Conservation (phyloP, 2,888 invertebrate species). For the Caenorhabditis drosophilae region DNA sequence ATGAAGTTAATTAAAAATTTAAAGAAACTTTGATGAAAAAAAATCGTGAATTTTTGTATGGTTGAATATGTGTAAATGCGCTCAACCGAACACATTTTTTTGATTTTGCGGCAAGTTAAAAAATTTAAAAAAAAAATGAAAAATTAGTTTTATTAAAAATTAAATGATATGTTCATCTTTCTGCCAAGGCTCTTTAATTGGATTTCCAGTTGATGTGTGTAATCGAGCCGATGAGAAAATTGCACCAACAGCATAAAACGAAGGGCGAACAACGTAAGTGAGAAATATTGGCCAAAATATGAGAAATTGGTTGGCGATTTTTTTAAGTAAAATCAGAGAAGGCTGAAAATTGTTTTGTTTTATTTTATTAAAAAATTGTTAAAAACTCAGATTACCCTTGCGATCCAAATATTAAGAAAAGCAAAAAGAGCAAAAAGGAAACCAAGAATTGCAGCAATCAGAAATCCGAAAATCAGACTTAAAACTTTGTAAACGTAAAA, state of each 20-base stretch:
- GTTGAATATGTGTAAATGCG: too few species aligned
- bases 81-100: not conserved
- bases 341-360: slow-evolving; percentile 23
- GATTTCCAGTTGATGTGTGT: slow-evolving; percentile 34
- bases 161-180: slow-evolving; percentile 4
- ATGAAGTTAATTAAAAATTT: too few species aligned
- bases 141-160: not conserved
- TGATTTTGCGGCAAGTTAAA: not conserved
- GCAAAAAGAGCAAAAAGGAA: slow-evolving; percentile 44
- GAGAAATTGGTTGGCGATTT: slow-evolving; percentile 37
- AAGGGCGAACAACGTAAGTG: slow-evolving; percentile 42
- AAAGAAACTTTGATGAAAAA: too few species aligned
- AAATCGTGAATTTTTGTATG: too few species aligned
- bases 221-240: slow-evolving; percentile 38
- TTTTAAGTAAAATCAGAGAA: too few species aligned
- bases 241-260: slow-evolving; percentile 41
- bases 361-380: not conserved
- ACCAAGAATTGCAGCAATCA: slow-evolving; percentile 40
- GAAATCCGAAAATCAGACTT: slow-evolving; percentile 41
- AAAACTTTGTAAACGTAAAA: slow-evolving; percentile 49
- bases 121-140: not conserved
- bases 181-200: slow-evolving; percentile 38
- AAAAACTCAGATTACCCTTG: slow-evolving; percentile 17
- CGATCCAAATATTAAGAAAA: slow-evolving; percentile 43
- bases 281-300: slow-evolving; percentile 34